phyloP scores from a whole-genome alignment of 1,140 invertebrate genomes.

The Brachionus asplanchnoidis region DNA sequence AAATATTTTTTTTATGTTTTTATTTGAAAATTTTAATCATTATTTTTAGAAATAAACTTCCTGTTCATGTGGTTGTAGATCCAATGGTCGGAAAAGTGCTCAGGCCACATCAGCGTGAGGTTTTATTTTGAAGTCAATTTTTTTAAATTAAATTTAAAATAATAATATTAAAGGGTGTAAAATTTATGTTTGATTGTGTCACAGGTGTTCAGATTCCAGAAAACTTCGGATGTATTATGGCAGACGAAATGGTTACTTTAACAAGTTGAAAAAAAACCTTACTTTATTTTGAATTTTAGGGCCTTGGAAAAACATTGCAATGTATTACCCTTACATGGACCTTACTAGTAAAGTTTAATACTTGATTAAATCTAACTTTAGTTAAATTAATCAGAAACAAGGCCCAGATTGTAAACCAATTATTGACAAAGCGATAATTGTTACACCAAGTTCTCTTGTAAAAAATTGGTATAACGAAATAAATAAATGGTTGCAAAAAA shows the following conservation, averaged over 20 bases:
- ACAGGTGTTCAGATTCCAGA: conserved; percentile 78
- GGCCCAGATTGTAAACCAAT: conserved; percentile 66
- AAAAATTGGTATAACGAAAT: conserved; percentile 98
- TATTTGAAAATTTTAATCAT: conserved; percentile 41
- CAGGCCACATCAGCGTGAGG: conserved; percentile 92
- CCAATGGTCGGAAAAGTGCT: conserved; percentile 81
- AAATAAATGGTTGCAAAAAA: conserved; percentile 83
- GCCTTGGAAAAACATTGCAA: conserved; percentile 89
- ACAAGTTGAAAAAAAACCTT: background rate
- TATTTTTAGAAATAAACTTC: conserved; percentile 57
- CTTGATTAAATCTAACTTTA: background rate
- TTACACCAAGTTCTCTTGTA: conserved; percentile 91
- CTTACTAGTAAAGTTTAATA: conserved; percentile 61
- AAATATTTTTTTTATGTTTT: conserved; percentile 40
- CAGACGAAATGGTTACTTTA: conserved; percentile 81
- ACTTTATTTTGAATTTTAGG: conserved; percentile 49
- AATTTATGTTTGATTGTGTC: conserved; percentile 99
- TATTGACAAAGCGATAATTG: conserved; percentile 86
- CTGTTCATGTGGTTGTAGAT: conserved; percentile 89
- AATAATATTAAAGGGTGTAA: conserved; percentile 69
- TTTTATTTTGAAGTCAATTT: conserved; percentile 45
- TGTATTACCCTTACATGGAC: conserved; percentile 97
- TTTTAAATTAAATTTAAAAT: background rate
- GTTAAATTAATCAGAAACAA: conserved; percentile 54
- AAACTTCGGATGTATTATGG: conserved; percentile 93